Conservation (phyloP, 1,140 invertebrate genomes). For the Armadillidium nasatum region DNA sequence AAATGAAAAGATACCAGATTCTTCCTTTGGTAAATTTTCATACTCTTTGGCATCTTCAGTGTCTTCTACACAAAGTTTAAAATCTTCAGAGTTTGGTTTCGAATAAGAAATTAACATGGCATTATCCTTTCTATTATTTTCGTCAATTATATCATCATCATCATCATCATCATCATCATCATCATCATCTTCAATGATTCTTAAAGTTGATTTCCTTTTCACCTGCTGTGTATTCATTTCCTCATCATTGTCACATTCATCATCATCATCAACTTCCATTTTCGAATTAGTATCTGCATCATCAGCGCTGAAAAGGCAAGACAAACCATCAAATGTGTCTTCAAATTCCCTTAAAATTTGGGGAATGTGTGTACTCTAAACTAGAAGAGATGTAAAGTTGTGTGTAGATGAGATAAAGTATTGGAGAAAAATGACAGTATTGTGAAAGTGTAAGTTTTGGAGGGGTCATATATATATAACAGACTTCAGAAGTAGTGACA, state of each 20-base stretch:
- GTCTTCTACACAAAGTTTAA: neutral
- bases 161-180: slow-evolving; percentile 27
- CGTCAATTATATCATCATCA: slow-evolving; percentile 19
- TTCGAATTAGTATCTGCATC: neutral
- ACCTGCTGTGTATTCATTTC: neutral
- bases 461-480: too few relatives aligned
- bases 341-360: neutral
- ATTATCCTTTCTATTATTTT: neutral
- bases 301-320: neutral
- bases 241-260: neutral
- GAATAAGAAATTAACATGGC: neutral
- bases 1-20: neutral
- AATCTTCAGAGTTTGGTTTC: neutral
- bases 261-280: slow-evolving; percentile 30
- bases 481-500: too few relatives aligned
- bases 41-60: neutral
- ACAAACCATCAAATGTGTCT: neutral
- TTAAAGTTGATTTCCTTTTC: neutral
- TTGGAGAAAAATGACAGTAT: too few relatives aligned
- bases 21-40: neutral
- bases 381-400: too few relatives aligned
- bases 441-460: too few relatives aligned
- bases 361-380: too few relatives aligned
- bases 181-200: slow-evolving; percentile 28
- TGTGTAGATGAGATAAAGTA: too few relatives aligned